Base-by-base conservation (phyloP, 2,888 invertebrate species). In the Cantharis rustica region DNA sequence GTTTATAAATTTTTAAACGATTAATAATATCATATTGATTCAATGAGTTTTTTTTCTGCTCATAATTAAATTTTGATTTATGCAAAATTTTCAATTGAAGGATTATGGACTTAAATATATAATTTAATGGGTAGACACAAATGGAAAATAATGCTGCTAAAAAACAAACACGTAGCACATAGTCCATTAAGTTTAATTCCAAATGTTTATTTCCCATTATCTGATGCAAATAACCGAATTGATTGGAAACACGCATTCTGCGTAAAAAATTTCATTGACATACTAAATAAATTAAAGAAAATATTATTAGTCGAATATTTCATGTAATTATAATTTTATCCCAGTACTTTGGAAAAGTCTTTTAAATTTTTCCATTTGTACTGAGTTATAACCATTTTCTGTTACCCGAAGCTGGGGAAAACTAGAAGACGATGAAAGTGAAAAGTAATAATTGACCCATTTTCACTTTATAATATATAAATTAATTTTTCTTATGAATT, bases 171-270 rank as follows among this genome's bases (percentile, higher is more conserved):
- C 64, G 64, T 66, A 63, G 23, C 64, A 66, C 64, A 23, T n/a
- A 16, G 64, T 23, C 64, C 23, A 66, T 66, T 66, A 66, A 66
- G 23, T 66, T 66, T 66, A 16, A 20, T 66, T 66, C 64, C 64
- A 66, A 66, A 66, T 66, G 64, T 66, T 66, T 66, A 23, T 66
- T 66, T 66, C 64, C 64, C 17, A 66, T 66, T 66, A 66, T 23
- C 64, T n/a, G 23, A 66, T 66, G 64, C 64, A 66, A 66, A 66
- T 66, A 66, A 66, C 64, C 13, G 23, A 16, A 66, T 17, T 66
- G 64, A 66, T 66, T 23, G 20, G 13, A 66, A 47, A 47, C n/a
- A 47, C 47, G 47, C 47, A 47, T 7, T n/a, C n/a, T 47, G 47
- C 47, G 47, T 47, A n/a, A 47, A 47, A 47, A n/a, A n/a, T n/a